A percentile compares a stretch with the other conserved stretches of the same genome.
These are phyloP conservation scores for Crotalus viridis DNA, from an alignment of 2,113 vertebrate genomes.

Conservation along the genomic window DNA sequence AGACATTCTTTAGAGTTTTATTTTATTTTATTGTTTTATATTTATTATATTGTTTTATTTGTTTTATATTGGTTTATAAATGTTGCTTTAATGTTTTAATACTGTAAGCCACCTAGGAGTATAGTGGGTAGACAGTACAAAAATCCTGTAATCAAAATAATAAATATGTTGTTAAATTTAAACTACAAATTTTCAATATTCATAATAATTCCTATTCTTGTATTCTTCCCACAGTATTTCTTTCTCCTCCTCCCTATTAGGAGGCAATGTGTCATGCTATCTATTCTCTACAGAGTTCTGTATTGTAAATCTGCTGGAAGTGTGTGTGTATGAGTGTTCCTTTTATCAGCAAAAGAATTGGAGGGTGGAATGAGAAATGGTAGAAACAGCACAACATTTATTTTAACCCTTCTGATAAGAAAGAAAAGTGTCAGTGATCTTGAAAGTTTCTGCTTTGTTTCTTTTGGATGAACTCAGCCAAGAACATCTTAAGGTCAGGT, in stretches of 20 bases:
- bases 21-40: neutral
- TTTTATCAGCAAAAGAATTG: constrained; percentile 47
- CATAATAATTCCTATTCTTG: neutral
- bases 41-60: neutral
- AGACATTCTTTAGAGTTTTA: neutral
- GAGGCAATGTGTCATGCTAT: neutral
- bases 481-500: constrained; percentile 70
- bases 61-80: neutral
- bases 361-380: constrained; percentile 33
- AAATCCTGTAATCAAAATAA: neutral
- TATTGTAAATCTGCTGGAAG: constrained; percentile 37
- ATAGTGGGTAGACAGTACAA: neutral
- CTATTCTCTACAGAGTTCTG: constrained; percentile 33
- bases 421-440: constrained; percentile 49
- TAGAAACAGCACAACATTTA: constrained; percentile 52
- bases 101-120: neutral
- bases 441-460: constrained; percentile 54
- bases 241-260: neutral
- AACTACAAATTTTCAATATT: neutral
- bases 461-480: constrained; percentile 42
- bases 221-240: neutral
- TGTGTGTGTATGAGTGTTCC: constrained; percentile 20
- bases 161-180: neutral
- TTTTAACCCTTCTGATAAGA: constrained; percentile 68
- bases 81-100: neutral